These are phyloP conservation scores for Drosophila mulleri DNA, from an alignment of 2,888 invertebrate genomes.

Conservation along the genomic window DNA sequence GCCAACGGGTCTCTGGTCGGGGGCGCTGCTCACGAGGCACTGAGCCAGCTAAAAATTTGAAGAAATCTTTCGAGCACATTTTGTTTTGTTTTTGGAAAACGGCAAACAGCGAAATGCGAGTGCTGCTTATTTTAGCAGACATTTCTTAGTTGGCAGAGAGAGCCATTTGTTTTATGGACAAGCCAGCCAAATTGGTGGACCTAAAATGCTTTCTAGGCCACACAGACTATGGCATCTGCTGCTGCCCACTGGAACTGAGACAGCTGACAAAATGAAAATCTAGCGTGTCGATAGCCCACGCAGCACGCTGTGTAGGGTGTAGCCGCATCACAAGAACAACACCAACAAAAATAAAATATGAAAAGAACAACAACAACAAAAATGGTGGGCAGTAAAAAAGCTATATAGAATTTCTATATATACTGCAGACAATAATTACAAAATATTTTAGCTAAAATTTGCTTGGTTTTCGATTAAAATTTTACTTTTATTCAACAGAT, in stretches of 20 bases:
- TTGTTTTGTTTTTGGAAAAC: conserved; percentile 44
- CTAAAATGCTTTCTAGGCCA: conserved; percentile 20
- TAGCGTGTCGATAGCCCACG: conserved; percentile 36
- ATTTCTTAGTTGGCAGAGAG: conserved; percentile 22
- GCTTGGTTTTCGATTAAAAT: not conserved
- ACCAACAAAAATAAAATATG: conserved; percentile 6
- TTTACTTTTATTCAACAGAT: conserved; percentile 32
- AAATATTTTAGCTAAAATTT: not conserved
- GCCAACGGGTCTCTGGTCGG: conserved; percentile 41
- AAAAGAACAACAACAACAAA: conserved; percentile 13
- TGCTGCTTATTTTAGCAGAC: conserved; percentile 49
- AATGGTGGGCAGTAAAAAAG: conserved; percentile 13
- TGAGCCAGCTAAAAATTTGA: conserved; percentile 22
- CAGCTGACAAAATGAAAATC: conserved; percentile 51
- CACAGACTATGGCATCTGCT: conserved; percentile 41
- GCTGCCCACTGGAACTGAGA: conserved; percentile 63
- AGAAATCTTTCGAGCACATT: conserved; percentile 4
- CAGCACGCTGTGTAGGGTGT: conserved; percentile 45
- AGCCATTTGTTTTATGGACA: conserved; percentile 56
- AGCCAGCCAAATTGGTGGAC: conserved; percentile 25
- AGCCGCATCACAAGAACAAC: not conserved
- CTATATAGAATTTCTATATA: conserved; percentile 23
- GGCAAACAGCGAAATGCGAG: conserved; percentile 45
- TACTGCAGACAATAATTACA: conserved; percentile 22
- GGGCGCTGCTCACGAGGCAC: conserved; percentile 55